Conservation (phyloP, 2,888 invertebrate genomes). For the Sphinx pinastri region DNA sequence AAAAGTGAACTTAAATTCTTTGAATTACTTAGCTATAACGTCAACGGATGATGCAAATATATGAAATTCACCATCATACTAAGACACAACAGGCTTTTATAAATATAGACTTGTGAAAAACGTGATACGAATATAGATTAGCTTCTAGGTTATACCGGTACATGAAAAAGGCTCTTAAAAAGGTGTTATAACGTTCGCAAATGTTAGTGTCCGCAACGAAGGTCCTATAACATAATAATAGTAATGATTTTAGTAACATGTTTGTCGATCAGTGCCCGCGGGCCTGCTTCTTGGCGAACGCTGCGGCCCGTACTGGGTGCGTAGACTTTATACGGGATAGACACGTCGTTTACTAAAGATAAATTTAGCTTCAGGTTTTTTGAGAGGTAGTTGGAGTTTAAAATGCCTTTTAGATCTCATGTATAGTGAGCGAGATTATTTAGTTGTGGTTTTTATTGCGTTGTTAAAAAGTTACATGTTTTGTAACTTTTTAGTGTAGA, state of each 20-base stretch:
- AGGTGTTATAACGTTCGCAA: background rate
- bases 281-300: constrained; percentile 57
- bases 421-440: no score
- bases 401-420: no score
- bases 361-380: background rate
- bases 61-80: no score
- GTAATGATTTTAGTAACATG: constrained; percentile 70
- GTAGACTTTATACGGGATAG: constrained; percentile 39
- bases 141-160: background rate
- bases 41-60: no score
- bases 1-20: no score
- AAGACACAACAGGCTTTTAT: no score
- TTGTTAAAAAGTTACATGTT: no score
- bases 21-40: no score
- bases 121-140: background rate
- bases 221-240: constrained; percentile 55
- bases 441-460: no score
- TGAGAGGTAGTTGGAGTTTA: background rate
- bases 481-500: no score
- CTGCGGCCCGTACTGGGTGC: constrained; percentile 49
- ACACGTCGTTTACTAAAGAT: constrained; percentile 36
- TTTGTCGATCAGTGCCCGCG: constrained; percentile 53
- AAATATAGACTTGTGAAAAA: background rate
- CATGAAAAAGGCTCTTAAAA: background rate
- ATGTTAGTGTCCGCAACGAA: constrained; percentile 10